A percentile compares a stretch with the other conserved stretches of the same genome.
phyloP scores from a whole-genome alignment of 2,888 invertebrate species.

The Synergus japonicus region DNA sequence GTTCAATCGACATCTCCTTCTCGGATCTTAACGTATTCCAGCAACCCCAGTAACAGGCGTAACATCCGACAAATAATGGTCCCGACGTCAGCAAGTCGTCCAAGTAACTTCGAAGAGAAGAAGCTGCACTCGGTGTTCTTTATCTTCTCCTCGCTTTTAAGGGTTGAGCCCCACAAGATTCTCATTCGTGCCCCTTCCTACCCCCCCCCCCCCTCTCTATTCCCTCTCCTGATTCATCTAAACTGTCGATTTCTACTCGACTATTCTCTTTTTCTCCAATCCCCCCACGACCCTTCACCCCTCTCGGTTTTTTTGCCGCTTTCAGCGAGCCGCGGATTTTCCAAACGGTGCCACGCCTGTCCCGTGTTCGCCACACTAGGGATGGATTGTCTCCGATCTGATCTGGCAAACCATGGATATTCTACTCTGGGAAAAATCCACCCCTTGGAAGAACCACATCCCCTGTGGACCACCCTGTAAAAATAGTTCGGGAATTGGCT shows the following conservation, averaged over 20 bases:
- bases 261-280: slow-evolving; percentile 44
- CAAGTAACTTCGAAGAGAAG: slow-evolving; percentile 44
- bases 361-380: slow-evolving; percentile 66
- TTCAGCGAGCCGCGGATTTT: slow-evolving; percentile 65
- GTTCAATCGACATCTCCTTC: slow-evolving; percentile 59
- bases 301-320: slow-evolving; percentile 53
- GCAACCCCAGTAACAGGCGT: slow-evolving; percentile 52
- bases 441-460: slow-evolving; percentile 49
- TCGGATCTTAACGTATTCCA: slow-evolving; percentile 63
- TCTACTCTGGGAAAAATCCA: slow-evolving; percentile 59
- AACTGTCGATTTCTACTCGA: slow-evolving; percentile 47
- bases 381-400: slow-evolving; percentile 67
- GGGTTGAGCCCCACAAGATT: slow-evolving; percentile 53
- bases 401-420: slow-evolving; percentile 52
- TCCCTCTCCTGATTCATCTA: slow-evolving; percentile 39
- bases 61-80: slow-evolving; percentile 63
- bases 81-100: slow-evolving; percentile 68
- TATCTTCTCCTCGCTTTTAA: slow-evolving; percentile 47
- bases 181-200: slow-evolving; percentile 47
- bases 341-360: slow-evolving; percentile 70
- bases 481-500: slow-evolving; percentile 58
- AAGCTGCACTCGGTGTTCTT: slow-evolving; percentile 46
- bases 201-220: background rate
- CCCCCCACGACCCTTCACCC: slow-evolving; percentile 33
- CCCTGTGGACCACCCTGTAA: slow-evolving; percentile 51